Percentiles rank a stretch among this genome's conserved stretches.
Evolutionary conservation across 2,888 invertebrate genomes (phyloP).

Genomic region (Caradrina kadenii): DNA sequence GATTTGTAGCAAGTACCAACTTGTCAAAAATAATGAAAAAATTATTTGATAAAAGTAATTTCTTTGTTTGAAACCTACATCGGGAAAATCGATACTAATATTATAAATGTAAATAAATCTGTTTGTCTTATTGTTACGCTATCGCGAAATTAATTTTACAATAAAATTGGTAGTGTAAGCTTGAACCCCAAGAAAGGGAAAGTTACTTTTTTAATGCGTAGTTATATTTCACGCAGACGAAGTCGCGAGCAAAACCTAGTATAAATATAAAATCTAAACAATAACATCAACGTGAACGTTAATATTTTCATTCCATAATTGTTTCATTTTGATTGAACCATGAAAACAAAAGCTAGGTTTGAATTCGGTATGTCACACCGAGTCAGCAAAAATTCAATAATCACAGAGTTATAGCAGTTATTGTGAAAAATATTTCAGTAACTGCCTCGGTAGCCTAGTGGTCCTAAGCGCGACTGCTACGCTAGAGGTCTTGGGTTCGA

Average conservation of each 20-base stretch:
- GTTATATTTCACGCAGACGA: too few species aligned
- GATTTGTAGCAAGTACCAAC: background rate
- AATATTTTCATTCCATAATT: constrained; percentile 1
- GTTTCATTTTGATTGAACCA: constrained; percentile 34
- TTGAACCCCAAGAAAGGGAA: too few species aligned
- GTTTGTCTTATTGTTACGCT: too few species aligned
- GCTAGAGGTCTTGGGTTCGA: too few species aligned
- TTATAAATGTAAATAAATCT: too few species aligned
- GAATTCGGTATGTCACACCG: constrained; percentile 18
- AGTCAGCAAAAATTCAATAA: constrained; percentile 30
- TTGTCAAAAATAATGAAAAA: background rate
- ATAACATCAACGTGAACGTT: constrained; percentile 10
- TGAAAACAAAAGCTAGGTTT: constrained; percentile 13
- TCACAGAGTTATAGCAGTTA: constrained; percentile 13
- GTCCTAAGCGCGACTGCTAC: too few species aligned
- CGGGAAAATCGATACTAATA: too few species aligned
- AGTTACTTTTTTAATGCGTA: too few species aligned
- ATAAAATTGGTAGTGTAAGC: too few species aligned
- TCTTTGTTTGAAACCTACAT: background rate
- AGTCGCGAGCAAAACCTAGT: background rate
- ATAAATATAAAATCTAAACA: background rate
- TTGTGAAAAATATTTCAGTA: constrained; percentile 34
- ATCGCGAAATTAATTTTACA: too few species aligned
- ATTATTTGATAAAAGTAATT: background rate
- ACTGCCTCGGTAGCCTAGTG: too few species aligned